Evolutionary conservation across 2,888 invertebrate genomes (phyloP), one percentile per base, ranked within the genome.

Genomic region (Deilephila porcellus): DNA sequence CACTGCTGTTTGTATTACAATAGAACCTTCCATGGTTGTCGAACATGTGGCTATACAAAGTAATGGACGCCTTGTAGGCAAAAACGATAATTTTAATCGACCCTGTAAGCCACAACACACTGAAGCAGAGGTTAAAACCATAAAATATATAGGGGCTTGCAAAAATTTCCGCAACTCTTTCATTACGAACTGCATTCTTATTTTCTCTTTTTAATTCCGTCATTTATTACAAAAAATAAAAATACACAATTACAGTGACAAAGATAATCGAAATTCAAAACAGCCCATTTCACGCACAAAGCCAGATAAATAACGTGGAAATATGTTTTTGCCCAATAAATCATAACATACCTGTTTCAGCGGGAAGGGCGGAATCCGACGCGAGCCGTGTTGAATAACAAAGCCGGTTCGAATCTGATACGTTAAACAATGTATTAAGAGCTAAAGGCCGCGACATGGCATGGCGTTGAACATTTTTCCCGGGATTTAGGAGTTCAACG

Each of bases 281-380:
- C 4, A 45, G 14, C 14, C 56, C 56, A 56, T 45, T 45, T n/a
- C 45, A 67, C 11, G 37, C 45, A 64, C 45, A 64, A 64, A 52
- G 20, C 17, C 45, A 11, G 25, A 67, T 67, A 67, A 67, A 67
- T 67, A 67, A 62, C 32, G 62, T 32, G 62, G 34, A 62, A 62
- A 67, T 67, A 67, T 67, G 45, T 67, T 67, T 56, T 25, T 3
- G 37, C 45, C 17, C 67, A 67, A 67, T 67, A 67, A 67, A 67
- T 52, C 67, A 67, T 52, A 45, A n/a, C 56, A n/a, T 52, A 67
- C 45, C 67, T 67, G 45, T 63, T 52, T 52, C 45, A 67, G 52
- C 25, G 8, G 6, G 45, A 67, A 67, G 45, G 67, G 45, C 25
- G 17, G 45, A 67, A 45, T 67, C 25, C 67, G 20, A 63, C 34